Conservation (phyloP, 2,113 vertebrate genomes). For the Globicephala melas region DNA sequence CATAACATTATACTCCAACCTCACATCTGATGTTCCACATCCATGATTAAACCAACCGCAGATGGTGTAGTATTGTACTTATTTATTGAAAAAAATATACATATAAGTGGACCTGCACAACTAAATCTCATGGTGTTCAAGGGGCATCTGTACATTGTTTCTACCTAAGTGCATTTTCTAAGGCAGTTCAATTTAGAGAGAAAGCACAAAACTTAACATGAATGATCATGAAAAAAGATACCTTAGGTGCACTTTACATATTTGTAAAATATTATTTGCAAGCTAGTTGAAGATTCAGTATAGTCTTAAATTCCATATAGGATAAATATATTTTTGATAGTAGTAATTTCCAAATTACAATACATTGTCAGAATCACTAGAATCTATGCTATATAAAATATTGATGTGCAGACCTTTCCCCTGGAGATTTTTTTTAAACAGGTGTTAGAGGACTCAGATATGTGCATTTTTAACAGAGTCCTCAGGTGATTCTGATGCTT, state of each 20-base stretch:
- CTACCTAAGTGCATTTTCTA: background rate
- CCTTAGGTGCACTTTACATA: background rate
- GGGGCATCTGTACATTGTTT: background rate
- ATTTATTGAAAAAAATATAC: background rate
- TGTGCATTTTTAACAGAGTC: background rate
- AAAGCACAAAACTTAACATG: background rate
- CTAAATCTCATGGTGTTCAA: background rate
- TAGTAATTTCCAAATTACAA: background rate
- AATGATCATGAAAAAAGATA: background rate
- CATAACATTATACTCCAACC: background rate
- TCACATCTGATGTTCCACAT: background rate
- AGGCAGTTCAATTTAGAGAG: background rate
- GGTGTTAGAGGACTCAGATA: background rate
- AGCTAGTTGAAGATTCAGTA: background rate
- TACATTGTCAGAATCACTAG: background rate
- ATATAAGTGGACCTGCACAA: background rate
- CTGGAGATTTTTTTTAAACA: background rate
- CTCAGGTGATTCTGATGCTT: background rate
- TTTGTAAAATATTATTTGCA: background rate
- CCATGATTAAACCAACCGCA: rapidly evolving
- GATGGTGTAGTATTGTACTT: background rate
- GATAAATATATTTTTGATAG: background rate
- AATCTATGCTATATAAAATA: background rate
- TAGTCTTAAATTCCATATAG: background rate
- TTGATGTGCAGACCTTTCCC: background rate